Base-by-base conservation (phyloP, 1,140 invertebrate genomes). In the Drosophila equinoxialis region DNA sequence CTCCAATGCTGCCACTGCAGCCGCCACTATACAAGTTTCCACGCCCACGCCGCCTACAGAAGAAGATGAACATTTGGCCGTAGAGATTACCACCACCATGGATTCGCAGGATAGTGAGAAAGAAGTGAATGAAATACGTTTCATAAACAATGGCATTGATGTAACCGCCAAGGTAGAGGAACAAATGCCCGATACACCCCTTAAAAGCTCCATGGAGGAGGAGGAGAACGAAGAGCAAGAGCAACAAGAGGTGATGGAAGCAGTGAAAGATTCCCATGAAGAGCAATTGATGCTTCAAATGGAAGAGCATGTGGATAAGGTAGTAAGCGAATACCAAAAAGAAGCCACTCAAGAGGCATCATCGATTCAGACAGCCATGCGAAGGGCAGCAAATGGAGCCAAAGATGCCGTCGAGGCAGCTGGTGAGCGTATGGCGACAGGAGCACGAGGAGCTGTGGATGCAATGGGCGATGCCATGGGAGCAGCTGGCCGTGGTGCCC, bases 141-240 rank as follows among this genome's bases (percentile, higher is more conserved):
- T 92, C 39, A 92, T 92, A 20, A 92, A 92, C 61, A 91, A 92
- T 62, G 91, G 91, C n/a, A 68, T 92, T 37, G 91, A 92, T 83
- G 91, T 92, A 26, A 92, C 91, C 2, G 84, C 77, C 17, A 91
- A 86, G 45, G 87, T 90, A 42, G 79, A 90, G 33, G 72, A 90
- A 37, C 78, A 81, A 59, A 86, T 90, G 81, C 65, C 68, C 0
- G 76, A 82, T n/a, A 90, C 85, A 5, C 74, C 84, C 7, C 20
- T 71, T 6, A 69, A 54, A 3, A 79, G 77, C 5, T 81, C 77
- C 0, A 6, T 84, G 6, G 84, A 89, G 23, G 85, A 90, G 0
- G 14, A 90, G 30, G 84, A 90, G n/a, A 17, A 51, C 0, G 17
- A 51, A 3, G 17, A 51, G 10, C 17, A 51, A 4, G 17, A 23